phyloP scores from a whole-genome alignment of 2,888 invertebrate genomes.

The Himalopsyche anomala region DNA sequence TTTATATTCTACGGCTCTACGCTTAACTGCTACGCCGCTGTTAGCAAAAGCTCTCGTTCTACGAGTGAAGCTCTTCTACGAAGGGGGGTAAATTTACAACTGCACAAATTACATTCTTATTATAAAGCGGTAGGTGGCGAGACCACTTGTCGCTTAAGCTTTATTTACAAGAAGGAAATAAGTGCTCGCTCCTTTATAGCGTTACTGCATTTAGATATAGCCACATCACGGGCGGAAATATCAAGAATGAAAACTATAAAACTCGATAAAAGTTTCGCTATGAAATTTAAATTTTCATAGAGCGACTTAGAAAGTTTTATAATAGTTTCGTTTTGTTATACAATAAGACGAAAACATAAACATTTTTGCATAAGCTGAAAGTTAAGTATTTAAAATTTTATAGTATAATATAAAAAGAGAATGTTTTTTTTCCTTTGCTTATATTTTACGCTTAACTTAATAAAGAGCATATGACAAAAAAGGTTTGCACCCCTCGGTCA shows the following conservation, averaged over 20 bases:
- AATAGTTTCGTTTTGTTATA: not conserved
- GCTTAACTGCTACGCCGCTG: constrained; percentile 21
- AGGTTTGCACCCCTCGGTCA: no score
- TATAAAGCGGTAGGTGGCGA: constrained; percentile 31
- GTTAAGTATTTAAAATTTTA: no score
- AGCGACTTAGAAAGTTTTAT: not conserved
- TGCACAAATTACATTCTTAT: constrained; percentile 55
- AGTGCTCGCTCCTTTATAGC: constrained; percentile 7
- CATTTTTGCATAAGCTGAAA: no score
- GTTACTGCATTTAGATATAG: not conserved
- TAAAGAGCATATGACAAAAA: no score
- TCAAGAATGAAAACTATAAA: not conserved
- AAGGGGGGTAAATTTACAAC: constrained; percentile 46
- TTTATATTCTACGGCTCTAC: constrained; percentile 1
- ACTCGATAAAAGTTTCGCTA: not conserved
- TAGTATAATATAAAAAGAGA: no score
- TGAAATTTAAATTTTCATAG: not conserved
- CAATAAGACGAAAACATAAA: no score
- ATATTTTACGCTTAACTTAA: no score
- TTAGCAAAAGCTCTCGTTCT: not conserved
- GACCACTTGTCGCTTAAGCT: constrained; percentile 26
- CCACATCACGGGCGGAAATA: not conserved
- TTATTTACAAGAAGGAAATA: constrained; percentile 37
- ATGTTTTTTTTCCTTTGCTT: no score
- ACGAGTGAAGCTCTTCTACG: constrained; percentile 16